Base-by-base conservation (phyloP, 2,113 vertebrate species). In the Neofelis nebulosa region DNA sequence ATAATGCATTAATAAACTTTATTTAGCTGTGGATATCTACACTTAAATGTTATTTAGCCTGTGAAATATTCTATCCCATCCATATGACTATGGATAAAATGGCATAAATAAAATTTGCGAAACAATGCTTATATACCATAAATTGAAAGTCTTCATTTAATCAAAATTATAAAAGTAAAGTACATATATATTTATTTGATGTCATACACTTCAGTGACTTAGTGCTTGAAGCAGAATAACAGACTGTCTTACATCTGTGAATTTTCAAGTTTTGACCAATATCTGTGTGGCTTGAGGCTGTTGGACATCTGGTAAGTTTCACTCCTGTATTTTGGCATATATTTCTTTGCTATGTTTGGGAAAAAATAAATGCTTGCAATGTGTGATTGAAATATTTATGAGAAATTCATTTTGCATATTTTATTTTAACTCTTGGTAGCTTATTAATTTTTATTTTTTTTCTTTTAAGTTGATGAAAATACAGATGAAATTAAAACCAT, bases 231-330 rank as follows among this genome's bases (percentile, higher is more conserved):
- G 95, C 45, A 96, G 41, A 97, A 89, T 76, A 97, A 95, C 78
- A 98, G 89, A 97, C 90, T 96, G 85, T 71, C 16, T 83, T 98
- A 81, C 94, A 98, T 98, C 78, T 98, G 94, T 45, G 33, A 89
- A 96, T 97, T 90, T 98, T 97, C 83, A 92, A 97, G 94, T 98
- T 97, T 95, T 52, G 15, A 97, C 98, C 88, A 95, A 38, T 97
- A 84, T 92, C 97, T 92, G 18, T 66, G 78, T 96, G 97, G 36
- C 95, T 98, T 81, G 94, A 96, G 92, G 96, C 89, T 96, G 65
- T 95, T 97, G 98, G 97, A 38, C 97, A 98, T 89, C 79, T 92
- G 91, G 90, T 79, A 96, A 91, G 31, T 97, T 97, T 97, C 27
- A 61, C 84, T 98, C 80, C 48, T 95, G 15, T 55, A 78, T 97